Evolutionary conservation across 2,888 invertebrate genomes (phyloP), one percentile per base, ranked within the genome.

Genomic region (Masnerella sp.): DNA sequence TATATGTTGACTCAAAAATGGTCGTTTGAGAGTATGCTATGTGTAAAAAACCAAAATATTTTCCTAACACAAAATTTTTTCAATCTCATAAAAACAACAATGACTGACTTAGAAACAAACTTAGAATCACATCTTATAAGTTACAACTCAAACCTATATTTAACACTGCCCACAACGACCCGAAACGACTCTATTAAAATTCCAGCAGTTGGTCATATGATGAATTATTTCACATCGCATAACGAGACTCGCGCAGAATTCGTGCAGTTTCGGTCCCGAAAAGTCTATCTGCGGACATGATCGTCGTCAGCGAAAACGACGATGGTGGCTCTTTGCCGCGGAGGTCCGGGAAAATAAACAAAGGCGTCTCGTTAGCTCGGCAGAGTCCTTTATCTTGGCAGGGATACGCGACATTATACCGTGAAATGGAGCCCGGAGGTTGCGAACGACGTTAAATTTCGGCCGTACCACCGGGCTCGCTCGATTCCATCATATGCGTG

Each of bases 381-480:
- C 69, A 74, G 74, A 67, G 61, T 78, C 78, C 80, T 82, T 81
- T 79, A 81, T 82, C 79, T 77, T 67, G 62, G 73, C 77, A 77
- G 71, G 81, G 79, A 80, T 81, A 79, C 77, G 81, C 77, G 77
- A 72, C 76, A 79, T 84, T 82, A 83, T 79, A 84, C 80, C 85
- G 84, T 85, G 85, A 85, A 85, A 85, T 84, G 82, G 81, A 83
- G 80, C 81, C 81, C 77, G 77, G 79, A 77, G 77, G 78, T 80
- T 79, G 80, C 72, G 76, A 78, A 75, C 73, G 78, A 77, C 77
- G 81, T 80, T 81, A 79, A 78, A 80, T 80, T 80, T 81, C 75
- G 7, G 38, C 17, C 40, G 14, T 54, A 65, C 64, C 64, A 59
- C 52, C 71, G 38, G 58, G 51, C 58, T 72, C 75, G 68, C 78